Evolutionary conservation across 2,888 invertebrate species (phyloP).

Genomic region (Brassicogethes aeneus): DNA sequence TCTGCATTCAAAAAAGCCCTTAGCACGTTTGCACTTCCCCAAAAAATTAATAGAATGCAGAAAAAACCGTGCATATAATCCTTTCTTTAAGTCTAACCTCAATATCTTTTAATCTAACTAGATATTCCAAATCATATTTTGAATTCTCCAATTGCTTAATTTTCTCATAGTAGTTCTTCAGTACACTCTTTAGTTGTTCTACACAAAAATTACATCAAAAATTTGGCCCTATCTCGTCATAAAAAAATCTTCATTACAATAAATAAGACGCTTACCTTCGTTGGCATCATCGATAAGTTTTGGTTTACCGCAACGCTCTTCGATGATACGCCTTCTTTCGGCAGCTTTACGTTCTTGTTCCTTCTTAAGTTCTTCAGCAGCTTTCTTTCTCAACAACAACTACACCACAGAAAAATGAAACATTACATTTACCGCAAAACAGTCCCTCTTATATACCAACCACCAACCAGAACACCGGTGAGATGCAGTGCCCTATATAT

Average conservation of each 20-base stretch:
- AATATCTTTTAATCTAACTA: slow-evolving; percentile 96
- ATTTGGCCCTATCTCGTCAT: background rate
- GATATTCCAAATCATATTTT: slow-evolving; percentile 98
- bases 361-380: slow-evolving; percentile 98
- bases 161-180: slow-evolving; percentile 82
- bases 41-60: slow-evolving; percentile 6
- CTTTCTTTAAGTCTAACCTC: slow-evolving; percentile 91
- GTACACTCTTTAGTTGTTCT: slow-evolving; percentile 68
- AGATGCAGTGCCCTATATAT: too few relatives aligned
- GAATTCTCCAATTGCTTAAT: slow-evolving; percentile 82
- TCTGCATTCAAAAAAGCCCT: too few relatives aligned
- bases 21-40: too few relatives aligned
- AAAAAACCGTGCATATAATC: slow-evolving; percentile 2
- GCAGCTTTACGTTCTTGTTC: slow-evolving; percentile 98
- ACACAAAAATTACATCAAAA: slow-evolving; percentile 11
- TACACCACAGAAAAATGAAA: slow-evolving; percentile 33
- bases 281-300: slow-evolving; percentile 87
- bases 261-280: slow-evolving; percentile 68
- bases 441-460: background rate
- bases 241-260: background rate
- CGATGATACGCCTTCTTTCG: slow-evolving; percentile 94
- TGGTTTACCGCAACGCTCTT: slow-evolving; percentile 88
- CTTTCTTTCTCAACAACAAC: slow-evolving; percentile 99
- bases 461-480: too few relatives aligned
- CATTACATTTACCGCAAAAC: background rate